Evolutionary conservation across 2,113 vertebrate genomes (phyloP).

Genomic region (Rostratula benghalensis): DNA sequence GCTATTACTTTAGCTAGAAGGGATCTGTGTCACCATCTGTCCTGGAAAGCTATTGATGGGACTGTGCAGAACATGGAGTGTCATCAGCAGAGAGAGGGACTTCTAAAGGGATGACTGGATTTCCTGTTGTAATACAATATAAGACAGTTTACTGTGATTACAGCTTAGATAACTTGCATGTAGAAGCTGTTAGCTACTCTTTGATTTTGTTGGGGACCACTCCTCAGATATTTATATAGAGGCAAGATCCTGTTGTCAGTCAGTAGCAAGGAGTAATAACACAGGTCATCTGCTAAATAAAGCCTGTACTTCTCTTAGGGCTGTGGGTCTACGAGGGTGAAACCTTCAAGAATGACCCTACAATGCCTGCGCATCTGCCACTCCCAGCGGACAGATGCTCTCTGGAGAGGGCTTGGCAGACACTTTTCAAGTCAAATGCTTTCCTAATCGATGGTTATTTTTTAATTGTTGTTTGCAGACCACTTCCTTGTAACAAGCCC

Average conservation of each 20-base stretch:
- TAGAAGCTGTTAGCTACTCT: background rate
- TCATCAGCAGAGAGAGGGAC: slow-evolving; percentile 29
- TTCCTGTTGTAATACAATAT: slow-evolving; percentile 43
- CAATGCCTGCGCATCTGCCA: background rate
- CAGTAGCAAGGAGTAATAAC: background rate
- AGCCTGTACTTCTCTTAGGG: background rate
- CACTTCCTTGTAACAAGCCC: background rate
- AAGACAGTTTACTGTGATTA: slow-evolving; percentile 6
- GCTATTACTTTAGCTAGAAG: slow-evolving; percentile 70
- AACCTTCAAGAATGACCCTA: background rate
- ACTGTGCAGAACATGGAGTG: slow-evolving; percentile 37
- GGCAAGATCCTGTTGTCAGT: background rate
- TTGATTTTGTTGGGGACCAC: background rate
- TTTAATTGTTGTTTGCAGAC: slow-evolving; percentile 47
- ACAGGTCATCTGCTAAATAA: background rate
- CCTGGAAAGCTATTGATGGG: slow-evolving; percentile 60
- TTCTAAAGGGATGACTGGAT: slow-evolving; percentile 33
- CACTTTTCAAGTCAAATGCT: background rate
- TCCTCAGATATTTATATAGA: background rate
- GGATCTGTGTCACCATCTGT: slow-evolving; percentile 74
- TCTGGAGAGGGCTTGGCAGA: background rate
- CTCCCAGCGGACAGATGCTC: background rate
- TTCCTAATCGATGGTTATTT: background rate
- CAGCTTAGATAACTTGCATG: background rate
- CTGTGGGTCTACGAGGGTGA: background rate